Conservation (phyloP, 2,888 invertebrate species). For the Myopa testacea region DNA sequence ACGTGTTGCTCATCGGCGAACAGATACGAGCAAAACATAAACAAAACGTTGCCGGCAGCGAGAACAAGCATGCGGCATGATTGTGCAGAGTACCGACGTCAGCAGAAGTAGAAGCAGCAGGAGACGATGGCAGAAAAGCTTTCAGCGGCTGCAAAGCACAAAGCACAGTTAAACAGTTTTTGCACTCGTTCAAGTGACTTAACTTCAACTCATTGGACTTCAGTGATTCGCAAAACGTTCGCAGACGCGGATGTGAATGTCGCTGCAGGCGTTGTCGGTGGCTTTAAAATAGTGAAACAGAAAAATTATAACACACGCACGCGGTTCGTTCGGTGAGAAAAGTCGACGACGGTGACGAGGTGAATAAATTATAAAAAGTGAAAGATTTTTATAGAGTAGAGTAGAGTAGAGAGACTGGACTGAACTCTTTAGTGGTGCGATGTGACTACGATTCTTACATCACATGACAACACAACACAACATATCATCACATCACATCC, state of each 20-base stretch:
- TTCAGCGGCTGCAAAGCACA: constrained; percentile 40
- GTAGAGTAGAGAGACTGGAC: too few species aligned
- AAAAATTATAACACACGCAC: neutral
- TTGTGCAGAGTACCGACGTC: constrained; percentile 2
- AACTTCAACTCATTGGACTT: neutral
- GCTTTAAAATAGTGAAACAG: neutral
- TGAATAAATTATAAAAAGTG: neutral
- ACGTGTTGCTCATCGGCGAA: constrained; percentile 45
- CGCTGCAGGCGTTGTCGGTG: neutral
- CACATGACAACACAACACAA: neutral
- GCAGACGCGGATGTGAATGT: constrained; percentile 51
- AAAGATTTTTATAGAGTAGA: too few species aligned
- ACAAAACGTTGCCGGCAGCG: constrained; percentile 46
- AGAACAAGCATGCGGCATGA: constrained; percentile 24
- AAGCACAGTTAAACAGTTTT: neutral
- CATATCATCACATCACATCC: neutral
- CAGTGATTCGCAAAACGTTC: constrained; percentile 61
- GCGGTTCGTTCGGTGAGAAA: neutral
- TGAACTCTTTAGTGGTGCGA: neutral
- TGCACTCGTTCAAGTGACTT: neutral
- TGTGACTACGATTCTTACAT: neutral
- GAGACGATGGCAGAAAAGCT: constrained; percentile 27
- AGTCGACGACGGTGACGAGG: neutral
- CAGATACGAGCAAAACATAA: constrained; percentile 48
- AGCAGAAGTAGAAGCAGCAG: constrained; percentile 25